Evolutionary conservation across 2,113 vertebrate genomes (phyloP), one percentile per base, ranked within the genome.

Genomic region (Lota lota): DNA sequence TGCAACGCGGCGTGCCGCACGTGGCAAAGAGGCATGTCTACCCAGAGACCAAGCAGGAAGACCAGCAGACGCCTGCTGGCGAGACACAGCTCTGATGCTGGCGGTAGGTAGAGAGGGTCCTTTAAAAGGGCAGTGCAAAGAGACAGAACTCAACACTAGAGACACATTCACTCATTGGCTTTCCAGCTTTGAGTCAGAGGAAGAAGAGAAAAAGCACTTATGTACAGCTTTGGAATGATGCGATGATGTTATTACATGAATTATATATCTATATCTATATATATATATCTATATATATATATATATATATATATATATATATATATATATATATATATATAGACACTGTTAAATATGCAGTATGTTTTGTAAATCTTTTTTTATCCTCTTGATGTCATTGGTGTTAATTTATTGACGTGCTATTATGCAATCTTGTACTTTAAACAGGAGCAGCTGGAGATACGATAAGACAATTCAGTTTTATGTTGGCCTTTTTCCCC

Each of bases 331-430:
- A 68, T 51, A 58, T 20, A 58, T 61, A 47, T 60, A 60, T 60
- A 79, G 67, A 80, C 73, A 82, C 79, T 83, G 86, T 88, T 87
- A 86, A 75, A 87, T 88, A 89, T 88, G 86, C 85, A 89, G 86
- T 89, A 89, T 79, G 84, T 88, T 88, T 89, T 89, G 85, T 88
- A 86, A 80, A 78, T 86, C 86, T 86, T 89, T 89, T 86, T 89
- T 84, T 86, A 86, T 76, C 78, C 79, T 85, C 72, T 83, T 20
- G 87, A 88, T 86, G 87, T 86, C 81, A 86, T 87, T 28, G 67
- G 67, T 89, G 87, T 88, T 87, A 63, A 89, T 83, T 87, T 90
- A 88, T 89, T 89, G 79, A 81, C 68, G 74, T 86, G 85, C 84
- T 88, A 85, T 78, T 90, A 90, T 90, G 88, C 88, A 90, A 88